Evolutionary conservation across 2,888 invertebrate genomes (phyloP).

Genomic region (Lutraria lutraria): DNA sequence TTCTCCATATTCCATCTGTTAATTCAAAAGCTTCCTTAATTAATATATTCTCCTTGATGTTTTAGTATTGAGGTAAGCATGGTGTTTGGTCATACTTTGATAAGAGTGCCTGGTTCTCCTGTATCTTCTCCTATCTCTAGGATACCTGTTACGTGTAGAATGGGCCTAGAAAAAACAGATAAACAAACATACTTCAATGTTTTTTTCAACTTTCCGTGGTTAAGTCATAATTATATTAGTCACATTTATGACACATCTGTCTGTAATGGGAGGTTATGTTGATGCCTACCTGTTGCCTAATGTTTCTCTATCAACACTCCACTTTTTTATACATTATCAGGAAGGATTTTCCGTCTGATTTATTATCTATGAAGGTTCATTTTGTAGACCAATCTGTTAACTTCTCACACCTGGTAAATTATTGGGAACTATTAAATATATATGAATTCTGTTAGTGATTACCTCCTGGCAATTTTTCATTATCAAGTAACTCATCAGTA

Average conservation of each 20-base stretch:
- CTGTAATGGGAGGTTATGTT: background rate
- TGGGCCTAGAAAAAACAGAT: too few relatives aligned
- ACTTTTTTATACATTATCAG: background rate
- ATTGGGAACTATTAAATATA: background rate
- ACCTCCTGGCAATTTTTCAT: background rate
- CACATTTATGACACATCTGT: background rate
- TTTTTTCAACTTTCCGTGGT: background rate
- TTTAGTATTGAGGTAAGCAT: background rate
- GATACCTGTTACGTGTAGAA: too few relatives aligned
- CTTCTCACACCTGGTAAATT: slow-evolving; percentile 21
- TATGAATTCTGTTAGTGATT: slow-evolving; percentile 4
- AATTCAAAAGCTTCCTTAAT: too few relatives aligned
- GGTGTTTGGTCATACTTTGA: background rate
- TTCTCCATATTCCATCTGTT: too few relatives aligned
- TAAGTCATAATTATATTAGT: background rate
- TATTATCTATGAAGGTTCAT: background rate
- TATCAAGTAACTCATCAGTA: slow-evolving; percentile 3
- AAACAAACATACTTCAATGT: background rate
- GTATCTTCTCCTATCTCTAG: too few relatives aligned
- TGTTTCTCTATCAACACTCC: background rate
- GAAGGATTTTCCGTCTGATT: background rate
- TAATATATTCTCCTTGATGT: background rate
- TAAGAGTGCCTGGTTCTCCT: too few relatives aligned
- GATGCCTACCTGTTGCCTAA: background rate
- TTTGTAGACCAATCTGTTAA: slow-evolving; percentile 15